Percentiles rank a stretch among this genome's conserved stretches.
Conservation (phyloP, 2,888 invertebrate genomes). For the Piscicola geometra region DNA sequence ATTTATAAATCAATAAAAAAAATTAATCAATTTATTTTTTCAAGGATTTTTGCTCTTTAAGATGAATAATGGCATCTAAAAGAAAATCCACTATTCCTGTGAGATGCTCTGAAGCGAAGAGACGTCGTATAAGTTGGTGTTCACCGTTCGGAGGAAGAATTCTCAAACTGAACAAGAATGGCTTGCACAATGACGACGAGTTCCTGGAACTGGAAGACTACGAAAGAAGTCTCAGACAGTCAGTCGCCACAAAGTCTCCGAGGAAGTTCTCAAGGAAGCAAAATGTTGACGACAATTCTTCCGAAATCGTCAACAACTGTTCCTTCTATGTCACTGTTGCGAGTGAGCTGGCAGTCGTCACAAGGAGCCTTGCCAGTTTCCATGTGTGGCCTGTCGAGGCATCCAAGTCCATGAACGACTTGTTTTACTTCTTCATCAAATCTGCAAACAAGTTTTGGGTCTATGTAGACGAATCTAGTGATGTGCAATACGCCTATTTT, state of each 20-base stretch:
- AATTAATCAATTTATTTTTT: background rate
- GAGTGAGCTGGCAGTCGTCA: conserved; percentile 35
- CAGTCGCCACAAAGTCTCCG: background rate
- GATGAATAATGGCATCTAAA: conserved; percentile 47
- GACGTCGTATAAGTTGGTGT: conserved; percentile 49
- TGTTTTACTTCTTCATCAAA: conserved; percentile 7
- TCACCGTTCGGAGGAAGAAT: conserved; percentile 46
- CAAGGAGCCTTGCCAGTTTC: conserved; percentile 38
- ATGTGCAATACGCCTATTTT: conserved; percentile 50
- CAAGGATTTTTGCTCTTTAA: conserved; percentile 1
- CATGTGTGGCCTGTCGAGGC: conserved; percentile 5
- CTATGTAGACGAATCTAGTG: conserved; percentile 48
- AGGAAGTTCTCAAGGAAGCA: background rate
- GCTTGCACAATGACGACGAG: conserved; percentile 6
- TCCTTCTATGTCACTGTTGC: conserved; percentile 43
- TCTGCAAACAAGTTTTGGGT: conserved; percentile 47
- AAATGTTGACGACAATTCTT: conserved; percentile 12
- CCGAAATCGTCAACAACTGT: conserved; percentile 44
- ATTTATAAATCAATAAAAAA: too few relatives aligned
- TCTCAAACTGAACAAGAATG: conserved; percentile 34
- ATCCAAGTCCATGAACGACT: conserved; percentile 16
- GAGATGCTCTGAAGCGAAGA: conserved; percentile 47
- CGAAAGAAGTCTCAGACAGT: background rate
- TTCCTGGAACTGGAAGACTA: conserved; percentile 10
- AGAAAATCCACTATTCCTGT: conserved; percentile 47